phyloP scores from a whole-genome alignment of 2,113 vertebrate species.

The Megaleporinus macrocephalus region DNA sequence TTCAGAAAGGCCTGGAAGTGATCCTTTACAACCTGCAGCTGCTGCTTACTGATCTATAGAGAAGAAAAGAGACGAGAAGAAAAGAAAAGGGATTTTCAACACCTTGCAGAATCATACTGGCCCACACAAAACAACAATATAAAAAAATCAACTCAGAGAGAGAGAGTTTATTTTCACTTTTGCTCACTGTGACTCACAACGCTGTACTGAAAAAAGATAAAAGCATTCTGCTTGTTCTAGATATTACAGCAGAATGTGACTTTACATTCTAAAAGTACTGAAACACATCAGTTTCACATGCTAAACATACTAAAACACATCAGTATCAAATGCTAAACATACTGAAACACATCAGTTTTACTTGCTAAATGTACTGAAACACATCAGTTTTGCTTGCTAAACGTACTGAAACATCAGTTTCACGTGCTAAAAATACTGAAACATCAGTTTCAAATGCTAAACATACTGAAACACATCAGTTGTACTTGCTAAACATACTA shows the following conservation, averaged over 20 bases:
- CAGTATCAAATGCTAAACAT: too few relatives aligned
- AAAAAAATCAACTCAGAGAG: not conserved
- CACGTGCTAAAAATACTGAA: too few relatives aligned
- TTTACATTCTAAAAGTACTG: too few relatives aligned
- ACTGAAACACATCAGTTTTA: too few relatives aligned
- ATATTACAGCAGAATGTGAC: not conserved
- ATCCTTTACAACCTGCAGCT: conserved; percentile 95
- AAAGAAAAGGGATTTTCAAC: conserved; percentile 2
- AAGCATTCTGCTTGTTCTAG: not conserved
- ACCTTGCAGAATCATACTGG: not conserved
- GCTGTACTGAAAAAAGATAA: not conserved
- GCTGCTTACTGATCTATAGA: conserved; percentile 94
- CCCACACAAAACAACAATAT: not conserved
- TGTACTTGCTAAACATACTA: too few relatives aligned
- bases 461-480: too few relatives aligned
- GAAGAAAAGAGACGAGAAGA: conserved; percentile 45
- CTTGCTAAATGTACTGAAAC: too few relatives aligned
- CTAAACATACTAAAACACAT: too few relatives aligned
- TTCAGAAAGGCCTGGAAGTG: conserved; percentile 96
- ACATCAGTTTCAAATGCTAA: too few relatives aligned
- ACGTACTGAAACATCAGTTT: too few relatives aligned
- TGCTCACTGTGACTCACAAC: not conserved
- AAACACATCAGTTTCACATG: too few relatives aligned
- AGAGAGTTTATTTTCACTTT: not conserved
- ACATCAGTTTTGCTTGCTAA: too few relatives aligned